Evolutionary conservation across 2,888 invertebrate genomes (phyloP).

Genomic region (Ypsolopha sequella): DNA sequence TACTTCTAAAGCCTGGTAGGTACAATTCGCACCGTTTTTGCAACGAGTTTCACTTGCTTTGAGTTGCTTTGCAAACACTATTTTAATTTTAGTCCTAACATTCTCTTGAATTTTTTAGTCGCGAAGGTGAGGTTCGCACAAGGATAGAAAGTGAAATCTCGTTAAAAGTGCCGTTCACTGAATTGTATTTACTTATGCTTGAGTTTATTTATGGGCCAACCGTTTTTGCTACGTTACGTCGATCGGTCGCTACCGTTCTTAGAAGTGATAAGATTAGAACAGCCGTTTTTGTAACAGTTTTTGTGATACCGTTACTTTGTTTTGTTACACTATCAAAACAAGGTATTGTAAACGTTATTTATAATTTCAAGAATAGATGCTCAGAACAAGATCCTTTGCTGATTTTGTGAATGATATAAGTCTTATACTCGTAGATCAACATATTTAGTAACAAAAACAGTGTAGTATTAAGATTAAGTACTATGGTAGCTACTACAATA

Average conservation of each 20-base stretch:
- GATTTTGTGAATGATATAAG: too few relatives aligned
- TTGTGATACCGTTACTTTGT: neutral
- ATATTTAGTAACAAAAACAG: too few relatives aligned
- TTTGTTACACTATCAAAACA: too few relatives aligned
- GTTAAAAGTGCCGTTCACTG: conserved; percentile 42
- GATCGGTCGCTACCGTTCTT: conserved; percentile 12
- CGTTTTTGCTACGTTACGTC: conserved; percentile 22
- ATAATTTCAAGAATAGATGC: too few relatives aligned
- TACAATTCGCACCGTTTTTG: neutral
- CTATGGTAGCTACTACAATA: too few relatives aligned
- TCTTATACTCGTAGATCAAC: too few relatives aligned
- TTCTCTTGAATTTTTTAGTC: conserved; percentile 12
- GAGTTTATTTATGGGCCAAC: conserved; percentile 10
- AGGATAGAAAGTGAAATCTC: conserved; percentile 60
- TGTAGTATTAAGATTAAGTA: too few relatives aligned
- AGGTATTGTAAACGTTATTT: too few relatives aligned
- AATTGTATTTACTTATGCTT: conserved; percentile 24
- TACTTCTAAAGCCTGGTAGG: neutral
- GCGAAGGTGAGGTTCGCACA: conserved; percentile 37
- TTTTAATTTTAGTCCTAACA: neutral
- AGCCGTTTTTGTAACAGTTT: neutral
- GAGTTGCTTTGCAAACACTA: neutral
- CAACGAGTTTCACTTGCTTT: neutral
- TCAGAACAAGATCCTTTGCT: too few relatives aligned
- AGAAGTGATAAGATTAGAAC: neutral